A percentile compares a stretch with the other conserved stretches of the same genome.
Conservation (phyloP, 2,797 vertebrate genomes). For the Carapus acus region DNA sequence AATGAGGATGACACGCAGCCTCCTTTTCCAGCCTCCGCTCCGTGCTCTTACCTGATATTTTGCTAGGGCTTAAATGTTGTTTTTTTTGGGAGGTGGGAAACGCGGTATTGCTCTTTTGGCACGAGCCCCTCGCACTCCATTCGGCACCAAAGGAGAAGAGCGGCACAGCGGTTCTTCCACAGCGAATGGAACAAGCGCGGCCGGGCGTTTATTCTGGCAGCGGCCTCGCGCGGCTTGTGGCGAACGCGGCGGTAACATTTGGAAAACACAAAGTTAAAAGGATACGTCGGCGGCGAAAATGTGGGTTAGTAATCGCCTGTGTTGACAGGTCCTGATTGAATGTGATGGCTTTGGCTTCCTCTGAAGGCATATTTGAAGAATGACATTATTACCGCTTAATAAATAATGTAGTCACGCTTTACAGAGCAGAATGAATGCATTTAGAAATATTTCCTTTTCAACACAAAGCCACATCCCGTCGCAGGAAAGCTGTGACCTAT, state of each 20-base stretch:
- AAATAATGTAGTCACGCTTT: too few species aligned
- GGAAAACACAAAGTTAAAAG: conserved; percentile 9
- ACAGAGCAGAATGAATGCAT: neutral
- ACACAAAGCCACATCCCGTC: neutral
- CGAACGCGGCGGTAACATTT: conserved; percentile 15
- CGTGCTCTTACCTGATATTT: conserved; percentile 5
- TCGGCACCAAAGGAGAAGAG: conserved; percentile 5
- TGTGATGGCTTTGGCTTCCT: neutral
- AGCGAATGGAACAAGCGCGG: conserved; percentile 37
- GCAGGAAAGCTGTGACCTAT: neutral
- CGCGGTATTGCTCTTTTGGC: conserved; percentile 22
- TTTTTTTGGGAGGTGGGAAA: too few species aligned
- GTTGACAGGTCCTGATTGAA: neutral
- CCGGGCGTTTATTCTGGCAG: conserved; percentile 28
- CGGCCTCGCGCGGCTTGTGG: conserved; percentile 31
- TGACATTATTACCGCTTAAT: neutral
- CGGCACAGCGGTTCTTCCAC: conserved; percentile 13
- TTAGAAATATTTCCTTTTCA: neutral
- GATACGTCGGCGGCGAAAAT: conserved; percentile 24
- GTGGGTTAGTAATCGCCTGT: conserved; percentile 7
- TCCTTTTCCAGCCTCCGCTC: neutral
- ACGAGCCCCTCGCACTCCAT: neutral
- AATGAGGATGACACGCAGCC: too few species aligned
- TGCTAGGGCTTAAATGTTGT: conserved; percentile 2
- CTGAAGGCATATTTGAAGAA: neutral